These are phyloP conservation scores for Notarius quadriscutis DNA, from an alignment of 2,113 vertebrate species.

Conservation along the genomic window DNA sequence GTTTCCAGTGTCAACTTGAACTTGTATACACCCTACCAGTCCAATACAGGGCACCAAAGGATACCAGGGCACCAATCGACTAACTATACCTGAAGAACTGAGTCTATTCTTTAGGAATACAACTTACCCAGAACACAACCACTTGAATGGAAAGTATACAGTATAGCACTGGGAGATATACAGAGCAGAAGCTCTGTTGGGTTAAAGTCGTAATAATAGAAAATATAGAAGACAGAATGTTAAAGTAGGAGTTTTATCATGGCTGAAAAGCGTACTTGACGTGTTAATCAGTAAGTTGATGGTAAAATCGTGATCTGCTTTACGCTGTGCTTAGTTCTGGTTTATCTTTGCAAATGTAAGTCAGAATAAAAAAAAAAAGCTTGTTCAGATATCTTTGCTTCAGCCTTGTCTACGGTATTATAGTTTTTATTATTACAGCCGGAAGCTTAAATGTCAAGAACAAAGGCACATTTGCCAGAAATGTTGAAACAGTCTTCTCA, in stretches of 20 bases:
- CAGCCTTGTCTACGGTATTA: not conserved
- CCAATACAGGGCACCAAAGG: not conserved
- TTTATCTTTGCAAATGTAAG: not conserved
- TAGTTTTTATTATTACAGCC: not conserved
- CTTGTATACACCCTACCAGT: not conserved
- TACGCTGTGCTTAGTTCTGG: not conserved
- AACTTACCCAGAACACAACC: not conserved
- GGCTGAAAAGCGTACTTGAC: not conserved
- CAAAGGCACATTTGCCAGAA: not conserved
- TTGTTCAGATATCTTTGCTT: not conserved
- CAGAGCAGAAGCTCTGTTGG: not conserved
- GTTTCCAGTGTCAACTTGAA: not conserved
- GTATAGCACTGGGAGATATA: not conserved
- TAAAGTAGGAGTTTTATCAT: not conserved
- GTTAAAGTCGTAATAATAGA: not conserved
- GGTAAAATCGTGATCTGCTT: not conserved
- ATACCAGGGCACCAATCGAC: not conserved
- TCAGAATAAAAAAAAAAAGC: not conserved
- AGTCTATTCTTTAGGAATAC: not conserved
- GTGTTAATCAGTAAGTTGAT: not conserved
- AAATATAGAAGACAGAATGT: not conserved
- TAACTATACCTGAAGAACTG: not conserved
- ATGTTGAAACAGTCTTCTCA: not conserved
- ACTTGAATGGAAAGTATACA: not conserved
- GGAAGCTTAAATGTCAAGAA: constrained; percentile 16